Evolutionary conservation across 2,888 invertebrate species (phyloP).

Genomic region (Mylabris sibirica): DNA sequence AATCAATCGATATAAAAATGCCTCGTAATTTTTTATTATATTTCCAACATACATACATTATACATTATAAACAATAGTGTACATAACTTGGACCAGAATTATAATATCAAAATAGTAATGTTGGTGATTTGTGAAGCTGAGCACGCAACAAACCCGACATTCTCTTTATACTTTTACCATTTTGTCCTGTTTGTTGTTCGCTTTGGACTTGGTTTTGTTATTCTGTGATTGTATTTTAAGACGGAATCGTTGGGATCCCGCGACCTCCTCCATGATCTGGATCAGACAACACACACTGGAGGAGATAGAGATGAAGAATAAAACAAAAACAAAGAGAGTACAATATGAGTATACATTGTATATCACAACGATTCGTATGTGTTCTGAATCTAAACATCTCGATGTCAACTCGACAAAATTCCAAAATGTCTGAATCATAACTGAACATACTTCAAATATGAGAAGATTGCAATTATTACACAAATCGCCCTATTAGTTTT

Average conservation of each 20-base stretch:
- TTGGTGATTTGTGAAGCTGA: constrained; percentile 46
- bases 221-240: constrained; percentile 39
- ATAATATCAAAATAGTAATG: constrained; percentile 48
- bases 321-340: too few relatives aligned
- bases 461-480: neutral
- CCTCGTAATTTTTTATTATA: constrained; percentile 47
- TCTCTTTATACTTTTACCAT: neutral
- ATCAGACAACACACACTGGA: constrained; percentile 24
- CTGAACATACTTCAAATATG: neutral
- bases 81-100: constrained; percentile 51
- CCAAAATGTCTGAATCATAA: neutral
- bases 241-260: constrained; percentile 35
- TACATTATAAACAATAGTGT: constrained; percentile 26
- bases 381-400: constrained; percentile 1
- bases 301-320: too few relatives aligned
- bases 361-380: neutral
- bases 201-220: constrained; percentile 40
- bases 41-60: constrained; percentile 50
- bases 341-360: too few relatives aligned
- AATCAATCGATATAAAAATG: constrained; percentile 40
- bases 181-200: neutral
- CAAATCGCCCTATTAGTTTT: too few relatives aligned
- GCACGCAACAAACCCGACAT: constrained; percentile 44
- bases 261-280: constrained; percentile 48
- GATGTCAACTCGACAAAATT: neutral